Evolutionary conservation across 2,888 invertebrate genomes (phyloP).

Genomic region (Pristionchus mayeri): DNA sequence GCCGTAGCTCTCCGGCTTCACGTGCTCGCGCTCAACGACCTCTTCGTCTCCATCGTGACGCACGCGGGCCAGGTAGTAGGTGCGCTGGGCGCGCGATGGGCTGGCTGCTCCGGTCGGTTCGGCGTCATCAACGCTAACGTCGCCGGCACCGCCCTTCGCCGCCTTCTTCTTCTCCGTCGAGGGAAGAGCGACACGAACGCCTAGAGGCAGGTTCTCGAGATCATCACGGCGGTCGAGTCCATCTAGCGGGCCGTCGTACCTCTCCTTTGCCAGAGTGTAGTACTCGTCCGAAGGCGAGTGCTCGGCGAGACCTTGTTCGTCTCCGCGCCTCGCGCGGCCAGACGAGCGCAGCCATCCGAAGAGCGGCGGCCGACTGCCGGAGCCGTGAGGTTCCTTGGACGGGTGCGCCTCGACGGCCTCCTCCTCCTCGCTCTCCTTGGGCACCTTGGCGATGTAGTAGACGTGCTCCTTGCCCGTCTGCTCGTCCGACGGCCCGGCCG

Average conservation of each 20-base stretch:
- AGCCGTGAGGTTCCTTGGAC: neutral
- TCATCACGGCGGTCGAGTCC: slow-evolving; percentile 35
- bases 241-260: slow-evolving; percentile 19
- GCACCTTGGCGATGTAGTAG: slow-evolving; percentile 42
- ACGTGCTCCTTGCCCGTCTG: slow-evolving; percentile 32
- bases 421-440: slow-evolving; percentile 33
- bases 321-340: slow-evolving; percentile 11
- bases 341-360: slow-evolving; percentile 32
- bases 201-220: slow-evolving; percentile 28
- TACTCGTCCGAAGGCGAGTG: slow-evolving; percentile 25
- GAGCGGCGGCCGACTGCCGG: slow-evolving; percentile 7
- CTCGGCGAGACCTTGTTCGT: slow-evolving; percentile 4
- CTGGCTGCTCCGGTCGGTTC: slow-evolving; percentile 10
- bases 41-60: slow-evolving; percentile 41
- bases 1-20: slow-evolving; percentile 41
- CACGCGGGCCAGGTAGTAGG: slow-evolving; percentile 19
- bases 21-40: slow-evolving; percentile 32
- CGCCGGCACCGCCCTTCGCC: neutral
- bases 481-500: neutral
- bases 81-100: slow-evolving; percentile 24
- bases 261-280: slow-evolving; percentile 21
- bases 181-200: slow-evolving; percentile 27
- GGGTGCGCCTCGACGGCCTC: neutral
- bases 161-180: slow-evolving; percentile 15
- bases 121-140: neutral